Percentiles rank a stretch among this genome's conserved stretches.
phyloP scores from a whole-genome alignment of 1,140 invertebrate species.

The Thrips palmi region DNA sequence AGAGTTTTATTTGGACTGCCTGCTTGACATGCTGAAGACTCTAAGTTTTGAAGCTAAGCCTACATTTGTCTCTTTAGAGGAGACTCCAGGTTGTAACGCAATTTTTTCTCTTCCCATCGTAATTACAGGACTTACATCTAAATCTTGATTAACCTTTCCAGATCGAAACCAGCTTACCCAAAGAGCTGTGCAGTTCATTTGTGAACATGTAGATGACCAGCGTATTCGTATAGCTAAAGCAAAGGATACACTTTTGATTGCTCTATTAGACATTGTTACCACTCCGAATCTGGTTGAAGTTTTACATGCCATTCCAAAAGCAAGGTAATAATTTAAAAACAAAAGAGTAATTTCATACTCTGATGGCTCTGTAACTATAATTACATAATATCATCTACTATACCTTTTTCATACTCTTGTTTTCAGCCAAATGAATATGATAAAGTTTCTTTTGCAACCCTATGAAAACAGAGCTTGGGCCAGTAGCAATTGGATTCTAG shows the following conservation, averaged over 20 bases:
- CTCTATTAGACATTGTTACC: too few relatives aligned
- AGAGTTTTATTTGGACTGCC: conserved; percentile 58
- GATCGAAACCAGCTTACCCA: too few relatives aligned
- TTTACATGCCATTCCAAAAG: too few relatives aligned
- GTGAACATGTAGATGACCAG: too few relatives aligned
- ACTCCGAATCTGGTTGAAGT: too few relatives aligned
- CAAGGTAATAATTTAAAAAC: too few relatives aligned
- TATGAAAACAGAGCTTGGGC: conserved; percentile 74
- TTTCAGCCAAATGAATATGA: conserved; percentile 36
- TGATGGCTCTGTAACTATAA: neutral
- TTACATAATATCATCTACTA: neutral
- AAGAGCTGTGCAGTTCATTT: too few relatives aligned
- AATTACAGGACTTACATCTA: neutral
- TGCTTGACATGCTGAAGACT: conserved; percentile 42
- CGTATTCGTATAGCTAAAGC: too few relatives aligned
- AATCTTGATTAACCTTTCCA: neutral
- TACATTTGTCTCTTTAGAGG: conserved; percentile 34
- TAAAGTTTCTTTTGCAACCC: conserved; percentile 47
- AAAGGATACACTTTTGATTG: too few relatives aligned
- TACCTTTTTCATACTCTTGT: conserved; percentile 14
- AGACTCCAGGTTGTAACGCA: conserved; percentile 25
- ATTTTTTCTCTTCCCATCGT: conserved; percentile 6
- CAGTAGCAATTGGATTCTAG: conserved; percentile 68
- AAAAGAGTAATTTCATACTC: too few relatives aligned
- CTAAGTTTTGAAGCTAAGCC: conserved; percentile 42